Conservation (phyloP, 2,888 invertebrate genomes). For the Charanyca ferruginea region DNA sequence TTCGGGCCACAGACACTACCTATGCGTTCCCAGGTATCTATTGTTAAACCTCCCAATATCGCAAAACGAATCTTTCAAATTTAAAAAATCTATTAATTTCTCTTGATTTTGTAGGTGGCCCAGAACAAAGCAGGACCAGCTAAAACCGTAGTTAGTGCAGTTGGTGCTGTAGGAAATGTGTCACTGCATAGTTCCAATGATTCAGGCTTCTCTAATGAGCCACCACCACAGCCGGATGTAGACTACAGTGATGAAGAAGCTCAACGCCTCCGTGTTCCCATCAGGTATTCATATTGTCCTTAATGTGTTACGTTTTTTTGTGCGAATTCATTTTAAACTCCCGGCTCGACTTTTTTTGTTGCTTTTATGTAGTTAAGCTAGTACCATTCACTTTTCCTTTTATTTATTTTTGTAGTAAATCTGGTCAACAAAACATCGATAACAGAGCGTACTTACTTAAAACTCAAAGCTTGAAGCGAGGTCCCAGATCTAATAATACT, state of each 20-base stretch:
- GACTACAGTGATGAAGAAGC: slow-evolving; percentile 98
- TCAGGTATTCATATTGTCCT: slow-evolving; percentile 87
- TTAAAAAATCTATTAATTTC: neutral
- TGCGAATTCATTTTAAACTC: slow-evolving; percentile 28
- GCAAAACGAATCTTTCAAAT: neutral
- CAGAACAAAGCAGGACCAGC: slow-evolving; percentile 88
- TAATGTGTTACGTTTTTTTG: neutral
- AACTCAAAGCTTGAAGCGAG: slow-evolving; percentile 88
- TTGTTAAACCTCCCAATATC: neutral
- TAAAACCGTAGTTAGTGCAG: slow-evolving; percentile 86
- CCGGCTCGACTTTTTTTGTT: slow-evolving; percentile 72
- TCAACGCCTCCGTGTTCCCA: slow-evolving; percentile 91
- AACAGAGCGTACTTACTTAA: slow-evolving; percentile 86
- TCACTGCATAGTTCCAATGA: slow-evolving; percentile 98
- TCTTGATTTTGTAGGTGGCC: slow-evolving; percentile 73
- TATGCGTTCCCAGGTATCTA: slow-evolving; percentile 85
- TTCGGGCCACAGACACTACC: slow-evolving; percentile 89
- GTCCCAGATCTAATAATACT: slow-evolving; percentile 78
- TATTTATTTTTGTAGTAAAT: slow-evolving; percentile 85
- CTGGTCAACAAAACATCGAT: slow-evolving; percentile 80
- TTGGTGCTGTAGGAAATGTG: slow-evolving; percentile 92
- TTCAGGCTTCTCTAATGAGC: slow-evolving; percentile 97
- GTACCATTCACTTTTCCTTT: slow-evolving; percentile 72
- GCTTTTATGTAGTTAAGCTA: slow-evolving; percentile 73
- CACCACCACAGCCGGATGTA: slow-evolving; percentile 96